A percentile compares a stretch with the other conserved stretches of the same genome.
These are phyloP conservation scores for Rhopalosiphum maidis DNA, from an alignment of 1,140 invertebrate species.

Conservation along the genomic window DNA sequence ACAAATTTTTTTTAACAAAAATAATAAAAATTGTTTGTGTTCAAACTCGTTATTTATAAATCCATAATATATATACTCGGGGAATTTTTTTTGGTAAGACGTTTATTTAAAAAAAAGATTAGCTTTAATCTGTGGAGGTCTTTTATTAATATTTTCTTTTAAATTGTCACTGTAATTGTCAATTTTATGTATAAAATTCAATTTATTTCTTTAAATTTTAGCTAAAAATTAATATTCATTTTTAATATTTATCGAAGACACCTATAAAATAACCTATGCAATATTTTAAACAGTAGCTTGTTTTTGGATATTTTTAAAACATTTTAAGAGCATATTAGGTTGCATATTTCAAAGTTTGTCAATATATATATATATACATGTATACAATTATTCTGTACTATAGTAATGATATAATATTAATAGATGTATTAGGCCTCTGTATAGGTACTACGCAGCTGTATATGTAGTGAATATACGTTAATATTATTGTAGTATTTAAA, in stretches of 20 bases:
- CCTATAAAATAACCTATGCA: not conserved
- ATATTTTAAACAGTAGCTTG: not conserved
- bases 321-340: not conserved
- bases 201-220: not conserved
- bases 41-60: not conserved
- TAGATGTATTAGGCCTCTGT: not conserved
- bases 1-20: not conserved
- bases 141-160: not conserved
- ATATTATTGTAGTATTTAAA: not conserved
- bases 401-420: not conserved
- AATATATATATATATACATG: not conserved
- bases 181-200: not conserved
- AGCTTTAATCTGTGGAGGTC: not conserved
- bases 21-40: not conserved
- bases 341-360: not conserved
- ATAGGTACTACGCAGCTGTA: not conserved
- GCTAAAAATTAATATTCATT: not conserved
- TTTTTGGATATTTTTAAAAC: not conserved
- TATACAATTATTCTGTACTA: too few relatives aligned
- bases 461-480: not conserved
- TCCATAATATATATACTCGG: not conserved
- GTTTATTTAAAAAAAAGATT: not conserved
- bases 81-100: not conserved
- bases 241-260: not conserved
- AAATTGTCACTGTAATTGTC: not conserved